Evolutionary conservation across 2,888 invertebrate species (phyloP).

Genomic region (Pycnomerus fuliginosus): DNA sequence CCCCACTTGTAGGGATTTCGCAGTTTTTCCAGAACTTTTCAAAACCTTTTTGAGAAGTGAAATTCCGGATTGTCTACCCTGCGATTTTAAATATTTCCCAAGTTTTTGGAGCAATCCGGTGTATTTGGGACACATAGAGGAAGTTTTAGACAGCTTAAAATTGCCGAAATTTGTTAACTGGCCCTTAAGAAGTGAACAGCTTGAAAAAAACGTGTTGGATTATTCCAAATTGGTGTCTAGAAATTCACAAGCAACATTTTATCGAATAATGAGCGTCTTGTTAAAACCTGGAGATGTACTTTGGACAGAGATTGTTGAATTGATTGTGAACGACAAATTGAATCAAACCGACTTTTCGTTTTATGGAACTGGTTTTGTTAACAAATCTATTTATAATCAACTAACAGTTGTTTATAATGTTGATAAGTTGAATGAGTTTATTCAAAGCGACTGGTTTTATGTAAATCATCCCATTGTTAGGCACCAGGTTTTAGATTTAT

Average conservation of each 20-base stretch:
- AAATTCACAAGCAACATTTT: slow-evolving; percentile 55
- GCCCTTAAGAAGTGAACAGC: slow-evolving; percentile 52
- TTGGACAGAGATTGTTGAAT: slow-evolving; percentile 58
- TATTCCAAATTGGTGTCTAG: slow-evolving; percentile 57
- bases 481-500: slow-evolving; percentile 36
- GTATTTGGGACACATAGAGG: slow-evolving; percentile 56
- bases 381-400: slow-evolving; percentile 41
- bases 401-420: slow-evolving; percentile 60
- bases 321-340: slow-evolving; percentile 59
- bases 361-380: slow-evolving; percentile 35
- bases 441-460: slow-evolving; percentile 63
- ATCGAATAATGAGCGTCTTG: slow-evolving; percentile 52
- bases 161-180: slow-evolving; percentile 57
- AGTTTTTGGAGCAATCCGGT: slow-evolving; percentile 58
- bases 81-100: slow-evolving; percentile 68
- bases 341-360: slow-evolving; percentile 49
- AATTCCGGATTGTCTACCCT: slow-evolving; percentile 59
- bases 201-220: slow-evolving; percentile 55
- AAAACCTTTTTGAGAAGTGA: slow-evolving; percentile 55
- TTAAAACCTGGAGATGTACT: slow-evolving; percentile 51
- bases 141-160: slow-evolving; percentile 58
- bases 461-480: slow-evolving; percentile 51
- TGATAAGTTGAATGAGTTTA: slow-evolving; percentile 56
- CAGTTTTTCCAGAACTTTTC: slow-evolving; percentile 67
- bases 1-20: slow-evolving; percentile 59